Evolutionary conservation across 1,140 invertebrate species (phyloP), one percentile per base, ranked within the genome.

Genomic region (Phocides pigmalion): DNA sequence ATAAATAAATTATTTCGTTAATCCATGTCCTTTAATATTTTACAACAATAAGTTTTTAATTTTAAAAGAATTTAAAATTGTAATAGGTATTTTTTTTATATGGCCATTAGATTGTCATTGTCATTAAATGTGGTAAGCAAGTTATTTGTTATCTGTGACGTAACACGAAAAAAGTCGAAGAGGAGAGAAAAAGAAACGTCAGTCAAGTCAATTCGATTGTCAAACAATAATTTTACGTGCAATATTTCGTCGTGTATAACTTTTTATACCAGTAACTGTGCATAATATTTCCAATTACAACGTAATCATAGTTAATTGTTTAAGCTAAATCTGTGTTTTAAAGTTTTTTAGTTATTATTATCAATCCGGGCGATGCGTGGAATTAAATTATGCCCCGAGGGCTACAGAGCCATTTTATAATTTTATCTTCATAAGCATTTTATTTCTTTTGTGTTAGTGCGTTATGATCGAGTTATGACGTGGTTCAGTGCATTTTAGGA

Each of bases 391-490:
- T 74, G 66, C 62, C 72, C 25, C 50, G 51, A 66, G 68, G 68
- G 61, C 35, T 41, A 61, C 61, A 62, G 22, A 9, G 65, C 53
- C 68, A 64, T 68, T 64, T 70, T 74, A 71, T 66, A 39, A 64
- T 64, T 64, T 53, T 53, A 64, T 35, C 37, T 20, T 47, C 19
- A 20, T 53, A 37, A 61, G 32, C 46, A 56, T 66, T 59, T 69
- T 49, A 71, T 66, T 68, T 64, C 59, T 66, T 70, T 70, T 68
- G 64, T 71, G 65, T 32, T 56, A 37, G 49, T 62, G 32, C 41
- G 44, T 47, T 65, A 51, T 65, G 64, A 77, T 68, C 47, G 56
- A 62, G 69, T 58, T 74, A 74, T 78, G 75, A 76, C 78, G 78
- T 78, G 73, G 78, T 69, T 17, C 39, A 62, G 70, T 69, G 70